phyloP scores from a whole-genome alignment of 2,888 invertebrate genomes.

The Hartigia nigra region DNA sequence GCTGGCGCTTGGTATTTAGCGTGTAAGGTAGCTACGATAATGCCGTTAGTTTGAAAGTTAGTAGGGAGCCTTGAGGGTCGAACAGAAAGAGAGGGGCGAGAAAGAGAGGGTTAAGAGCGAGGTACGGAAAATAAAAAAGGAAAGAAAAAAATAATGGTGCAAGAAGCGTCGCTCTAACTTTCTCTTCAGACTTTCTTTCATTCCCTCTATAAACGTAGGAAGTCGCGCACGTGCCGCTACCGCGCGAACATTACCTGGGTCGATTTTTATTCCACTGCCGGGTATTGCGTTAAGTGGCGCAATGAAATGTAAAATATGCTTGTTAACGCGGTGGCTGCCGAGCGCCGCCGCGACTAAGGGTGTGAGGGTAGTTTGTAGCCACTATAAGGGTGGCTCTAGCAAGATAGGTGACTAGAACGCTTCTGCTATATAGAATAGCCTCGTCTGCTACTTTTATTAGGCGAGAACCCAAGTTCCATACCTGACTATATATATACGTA shows the following conservation, averaged over 20 bases:
- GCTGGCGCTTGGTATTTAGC: background rate
- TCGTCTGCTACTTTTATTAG: constrained; percentile 11
- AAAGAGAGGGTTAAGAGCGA: background rate
- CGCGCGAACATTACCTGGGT: constrained; percentile 12
- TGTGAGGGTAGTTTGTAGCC: constrained; percentile 9
- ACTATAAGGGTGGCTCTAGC: background rate
- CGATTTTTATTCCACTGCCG: constrained; percentile 49
- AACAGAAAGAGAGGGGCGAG: background rate
- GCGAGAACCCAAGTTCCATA: constrained; percentile 6
- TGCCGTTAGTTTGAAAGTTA: constrained; percentile 2
- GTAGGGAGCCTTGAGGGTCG: background rate
- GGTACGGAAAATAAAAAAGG: background rate
- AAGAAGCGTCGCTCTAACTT: background rate
- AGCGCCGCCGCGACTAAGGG: background rate
- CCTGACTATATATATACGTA: background rate
- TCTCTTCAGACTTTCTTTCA: background rate
- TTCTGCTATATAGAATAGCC: constrained; percentile 5
- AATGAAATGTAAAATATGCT: constrained; percentile 64
- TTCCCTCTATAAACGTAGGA: background rate
- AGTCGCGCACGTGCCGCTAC: background rate
- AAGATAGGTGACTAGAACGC: constrained; percentile 5
- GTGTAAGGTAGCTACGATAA: background rate
- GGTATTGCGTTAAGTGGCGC: constrained; percentile 58
- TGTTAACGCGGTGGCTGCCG: constrained; percentile 47
- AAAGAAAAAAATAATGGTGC: background rate